phyloP scores from a whole-genome alignment of 2,888 invertebrate genomes.

The Thelaira solivaga region DNA sequence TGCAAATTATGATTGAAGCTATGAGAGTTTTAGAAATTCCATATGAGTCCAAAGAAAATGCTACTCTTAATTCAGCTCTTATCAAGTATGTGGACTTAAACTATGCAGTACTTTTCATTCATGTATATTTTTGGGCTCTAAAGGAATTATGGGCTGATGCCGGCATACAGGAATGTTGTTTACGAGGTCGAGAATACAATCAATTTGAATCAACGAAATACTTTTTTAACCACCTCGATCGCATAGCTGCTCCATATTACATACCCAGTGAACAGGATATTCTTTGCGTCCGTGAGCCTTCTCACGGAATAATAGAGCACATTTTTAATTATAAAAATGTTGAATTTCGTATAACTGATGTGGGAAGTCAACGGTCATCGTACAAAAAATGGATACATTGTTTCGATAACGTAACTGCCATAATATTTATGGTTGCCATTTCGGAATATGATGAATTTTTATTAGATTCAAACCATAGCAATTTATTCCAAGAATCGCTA shows the following conservation, averaged over 20 bases:
- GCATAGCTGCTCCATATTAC: slow-evolving; percentile 38
- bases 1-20: slow-evolving; percentile 46
- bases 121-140: slow-evolving; percentile 82
- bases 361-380: slow-evolving; percentile 34
- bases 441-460: slow-evolving; percentile 97
- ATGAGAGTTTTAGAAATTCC: slow-evolving; percentile 33
- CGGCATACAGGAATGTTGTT: slow-evolving; percentile 98
- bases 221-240: slow-evolving; percentile 85
- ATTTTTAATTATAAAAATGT: slow-evolving; percentile 71
- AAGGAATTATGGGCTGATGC: slow-evolving; percentile 94
- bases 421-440: slow-evolving; percentile 66
- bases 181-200: slow-evolving; percentile 97
- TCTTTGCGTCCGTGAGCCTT: slow-evolving; percentile 29
- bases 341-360: slow-evolving; percentile 98
- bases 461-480: slow-evolving; percentile 96
- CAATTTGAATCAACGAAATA: slow-evolving; percentile 99
- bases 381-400: slow-evolving; percentile 50
- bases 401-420: slow-evolving; percentile 49
- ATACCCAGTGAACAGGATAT: slow-evolving; percentile 53
- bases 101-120: slow-evolving; percentile 68
- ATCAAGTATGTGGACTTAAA: slow-evolving; percentile 27
- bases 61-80: slow-evolving; percentile 13
- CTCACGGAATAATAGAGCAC: slow-evolving; percentile 30
- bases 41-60: slow-evolving; percentile 26
- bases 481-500: slow-evolving; percentile 99